These are phyloP conservation scores for Tinea trinotella DNA, from an alignment of 2,888 invertebrate species.

Conservation along the genomic window DNA sequence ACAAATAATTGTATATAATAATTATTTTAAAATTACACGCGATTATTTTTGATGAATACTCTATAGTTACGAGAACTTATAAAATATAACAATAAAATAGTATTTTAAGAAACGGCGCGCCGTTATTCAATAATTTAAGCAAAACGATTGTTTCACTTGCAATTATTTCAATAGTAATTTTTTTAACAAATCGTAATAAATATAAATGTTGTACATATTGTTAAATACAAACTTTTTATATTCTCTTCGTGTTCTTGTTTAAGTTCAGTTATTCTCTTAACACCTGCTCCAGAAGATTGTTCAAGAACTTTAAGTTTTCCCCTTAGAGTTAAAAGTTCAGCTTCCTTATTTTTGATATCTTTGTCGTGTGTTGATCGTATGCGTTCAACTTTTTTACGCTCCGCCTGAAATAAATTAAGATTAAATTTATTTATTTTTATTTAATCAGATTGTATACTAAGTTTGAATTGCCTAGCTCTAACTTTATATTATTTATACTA, in stretches of 20 bases:
- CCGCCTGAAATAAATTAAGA: constrained; percentile 72
- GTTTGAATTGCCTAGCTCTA: too few relatives aligned
- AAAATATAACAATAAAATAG: not conserved
- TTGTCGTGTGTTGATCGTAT: constrained; percentile 79
- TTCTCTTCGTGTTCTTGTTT: constrained; percentile 78
- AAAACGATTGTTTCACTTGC: too few relatives aligned
- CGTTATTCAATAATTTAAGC: too few relatives aligned
- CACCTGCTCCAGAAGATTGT: constrained; percentile 73
- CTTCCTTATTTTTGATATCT: constrained; percentile 83
- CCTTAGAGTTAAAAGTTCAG: constrained; percentile 82
- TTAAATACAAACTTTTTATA: constrained; percentile 74
- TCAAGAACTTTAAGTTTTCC: constrained; percentile 79
- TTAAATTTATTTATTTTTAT: too few relatives aligned
- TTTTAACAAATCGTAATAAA: not conserved
- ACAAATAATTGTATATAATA: constrained; percentile 30
- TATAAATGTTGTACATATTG: not conserved
- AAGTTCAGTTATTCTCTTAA: constrained; percentile 76
- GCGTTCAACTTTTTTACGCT: constrained; percentile 78
- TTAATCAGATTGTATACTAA: too few relatives aligned
- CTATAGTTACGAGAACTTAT: too few relatives aligned
- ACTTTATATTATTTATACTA: too few relatives aligned
- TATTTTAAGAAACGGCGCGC: too few relatives aligned
- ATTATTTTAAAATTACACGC: too few relatives aligned
- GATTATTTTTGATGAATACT: too few relatives aligned
- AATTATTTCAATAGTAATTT: too few relatives aligned